A percentile compares a stretch with the other conserved stretches of the same genome.
Evolutionary conservation across 2,888 invertebrate genomes (phyloP).

Genomic region (Archips crataeganus): DNA sequence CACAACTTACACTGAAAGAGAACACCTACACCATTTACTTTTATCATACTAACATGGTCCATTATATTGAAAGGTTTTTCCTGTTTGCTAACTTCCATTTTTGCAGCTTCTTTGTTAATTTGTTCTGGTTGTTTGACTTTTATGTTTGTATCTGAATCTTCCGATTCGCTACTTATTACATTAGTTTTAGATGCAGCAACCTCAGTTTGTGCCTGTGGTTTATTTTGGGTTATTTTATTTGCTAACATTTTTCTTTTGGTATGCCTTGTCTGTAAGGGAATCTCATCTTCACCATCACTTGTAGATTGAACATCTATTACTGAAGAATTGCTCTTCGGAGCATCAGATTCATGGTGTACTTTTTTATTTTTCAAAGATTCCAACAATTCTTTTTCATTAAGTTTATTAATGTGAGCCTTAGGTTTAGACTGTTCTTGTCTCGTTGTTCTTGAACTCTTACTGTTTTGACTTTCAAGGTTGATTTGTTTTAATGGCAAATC

Average conservation of each 20-base stretch:
- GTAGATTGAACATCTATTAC: slow-evolving; percentile 4
- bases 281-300: slow-evolving; percentile 22
- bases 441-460: slow-evolving; percentile 43
- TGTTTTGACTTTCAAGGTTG: slow-evolving; percentile 51
- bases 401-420: neutral
- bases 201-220: neutral
- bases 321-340: neutral
- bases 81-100: slow-evolving; percentile 16
- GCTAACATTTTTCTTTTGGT: slow-evolving; percentile 10
- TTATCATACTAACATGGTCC: slow-evolving; percentile 77
- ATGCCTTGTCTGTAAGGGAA: neutral
- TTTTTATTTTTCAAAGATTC: slow-evolving; percentile 42
- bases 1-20: slow-evolving; percentile 79
- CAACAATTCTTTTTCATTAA: slow-evolving; percentile 14
- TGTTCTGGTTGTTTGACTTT: slow-evolving; percentile 34
- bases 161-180: slow-evolving; percentile 30
- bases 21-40: slow-evolving; percentile 79
- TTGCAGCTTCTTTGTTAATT: slow-evolving; percentile 18
- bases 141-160: slow-evolving; percentile 34
- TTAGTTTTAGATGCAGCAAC: slow-evolving; percentile 4
- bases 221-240: slow-evolving; percentile 6
- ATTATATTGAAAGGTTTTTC: slow-evolving; percentile 68
- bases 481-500: slow-evolving; percentile 54
- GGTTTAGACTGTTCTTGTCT: slow-evolving; percentile 28
- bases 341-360: slow-evolving; percentile 46